Evolutionary conservation across 2,888 invertebrate genomes (phyloP).

Genomic region (Onchidella celtica): DNA sequence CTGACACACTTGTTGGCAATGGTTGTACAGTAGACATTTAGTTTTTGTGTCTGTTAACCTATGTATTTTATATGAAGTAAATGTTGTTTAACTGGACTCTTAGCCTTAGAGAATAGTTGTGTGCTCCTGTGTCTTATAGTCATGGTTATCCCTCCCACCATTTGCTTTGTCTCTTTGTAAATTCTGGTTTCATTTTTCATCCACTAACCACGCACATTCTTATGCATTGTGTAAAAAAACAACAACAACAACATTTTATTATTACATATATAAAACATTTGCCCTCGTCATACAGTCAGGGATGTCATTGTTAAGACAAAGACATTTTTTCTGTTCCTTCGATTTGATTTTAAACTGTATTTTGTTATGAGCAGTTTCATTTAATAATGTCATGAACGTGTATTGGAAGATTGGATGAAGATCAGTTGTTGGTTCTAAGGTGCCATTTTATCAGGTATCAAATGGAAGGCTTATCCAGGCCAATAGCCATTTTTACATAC

Average conservation of each 20-base stretch:
- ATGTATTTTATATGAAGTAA: background rate
- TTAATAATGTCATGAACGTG: too few species aligned
- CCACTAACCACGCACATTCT: background rate
- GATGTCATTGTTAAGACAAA: background rate
- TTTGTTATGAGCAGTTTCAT: background rate
- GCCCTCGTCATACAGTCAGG: background rate
- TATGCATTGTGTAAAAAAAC: background rate
- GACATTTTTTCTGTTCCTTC: background rate
- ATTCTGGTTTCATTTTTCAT: background rate
- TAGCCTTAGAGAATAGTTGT: constrained; percentile 16
- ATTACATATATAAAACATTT: background rate
- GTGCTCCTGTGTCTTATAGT: background rate
- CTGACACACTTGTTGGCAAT: too few species aligned
- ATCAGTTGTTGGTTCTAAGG: too few species aligned
- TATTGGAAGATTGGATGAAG: too few species aligned
- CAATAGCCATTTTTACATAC: too few species aligned
- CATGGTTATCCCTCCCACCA: background rate
- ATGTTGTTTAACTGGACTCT: background rate
- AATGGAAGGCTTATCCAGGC: too few species aligned
- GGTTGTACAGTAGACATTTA: background rate
- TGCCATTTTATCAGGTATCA: too few species aligned
- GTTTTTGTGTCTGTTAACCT: background rate
- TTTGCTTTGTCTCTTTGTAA: background rate
- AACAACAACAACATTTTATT: background rate
- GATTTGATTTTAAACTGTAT: background rate